Percentiles rank a stretch among this genome's conserved stretches.
Conservation (phyloP, 2,113 vertebrate genomes). For the Oenanthe melanoleuca region DNA sequence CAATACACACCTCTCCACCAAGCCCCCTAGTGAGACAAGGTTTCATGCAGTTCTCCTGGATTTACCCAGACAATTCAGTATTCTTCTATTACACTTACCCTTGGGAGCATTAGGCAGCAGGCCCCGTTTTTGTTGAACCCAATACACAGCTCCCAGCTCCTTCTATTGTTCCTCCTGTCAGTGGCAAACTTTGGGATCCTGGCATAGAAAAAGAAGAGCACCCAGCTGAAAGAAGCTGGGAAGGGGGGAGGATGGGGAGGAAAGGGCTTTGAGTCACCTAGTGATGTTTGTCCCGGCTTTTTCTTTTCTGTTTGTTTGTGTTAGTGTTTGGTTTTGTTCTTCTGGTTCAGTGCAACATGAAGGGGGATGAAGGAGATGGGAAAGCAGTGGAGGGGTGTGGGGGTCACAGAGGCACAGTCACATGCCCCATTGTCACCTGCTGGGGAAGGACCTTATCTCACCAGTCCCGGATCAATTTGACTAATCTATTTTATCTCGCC, state of each 20-base stretch:
- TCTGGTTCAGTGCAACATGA: conserved; percentile 25
- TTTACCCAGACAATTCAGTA: background rate
- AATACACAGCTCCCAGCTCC: background rate
- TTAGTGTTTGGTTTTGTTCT: background rate
- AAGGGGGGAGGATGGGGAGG: background rate
- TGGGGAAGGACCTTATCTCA: background rate
- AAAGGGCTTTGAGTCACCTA: background rate
- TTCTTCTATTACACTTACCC: background rate
- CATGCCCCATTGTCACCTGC: background rate
- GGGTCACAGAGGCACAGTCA: background rate
- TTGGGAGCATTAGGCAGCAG: background rate
- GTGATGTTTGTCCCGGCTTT: background rate
- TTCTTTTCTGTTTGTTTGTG: background rate
- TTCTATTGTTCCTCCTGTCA: background rate
- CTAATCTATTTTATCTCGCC: conserved; percentile 45
- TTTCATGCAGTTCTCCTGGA: background rate
- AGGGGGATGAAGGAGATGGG: background rate
- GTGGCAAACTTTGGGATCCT: background rate
- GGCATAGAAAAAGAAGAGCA: conserved; percentile 36
- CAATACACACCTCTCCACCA: background rate
- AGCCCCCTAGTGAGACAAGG: background rate
- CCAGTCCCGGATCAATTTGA: background rate
- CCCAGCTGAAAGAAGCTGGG: background rate
- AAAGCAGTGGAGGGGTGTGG: background rate
- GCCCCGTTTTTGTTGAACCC: background rate